These are phyloP conservation scores for Diorhabda sublineata DNA, from an alignment of 1,140 invertebrate species.

Conservation along the genomic window DNA sequence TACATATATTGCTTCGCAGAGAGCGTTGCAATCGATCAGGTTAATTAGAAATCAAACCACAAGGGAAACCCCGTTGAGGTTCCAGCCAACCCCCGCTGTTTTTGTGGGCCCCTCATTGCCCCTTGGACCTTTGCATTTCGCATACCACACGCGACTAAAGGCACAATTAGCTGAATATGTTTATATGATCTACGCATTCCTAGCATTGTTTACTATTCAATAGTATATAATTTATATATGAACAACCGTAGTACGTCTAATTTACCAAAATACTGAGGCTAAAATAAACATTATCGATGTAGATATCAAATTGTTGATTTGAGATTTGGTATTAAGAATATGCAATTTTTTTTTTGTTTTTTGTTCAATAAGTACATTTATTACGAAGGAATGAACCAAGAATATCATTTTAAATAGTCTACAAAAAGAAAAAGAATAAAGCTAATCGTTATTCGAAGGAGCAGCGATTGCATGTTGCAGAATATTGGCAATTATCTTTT, in stretches of 20 bases:
- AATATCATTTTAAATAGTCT: no score
- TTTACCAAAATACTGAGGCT: no score
- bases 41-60: slow-evolving; percentile 33
- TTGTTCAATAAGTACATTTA: no score
- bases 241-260: no score
- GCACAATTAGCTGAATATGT: slow-evolving; percentile 31
- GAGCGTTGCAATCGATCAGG: slow-evolving; percentile 32
- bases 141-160: slow-evolving; percentile 23
- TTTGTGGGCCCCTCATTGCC: slow-evolving; percentile 21
- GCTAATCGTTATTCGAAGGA: slow-evolving; percentile 7
- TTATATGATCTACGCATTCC: slow-evolving; percentile 25
- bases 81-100: slow-evolving; percentile 25
- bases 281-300: no score
- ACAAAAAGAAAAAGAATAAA: not conserved
- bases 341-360: no score
- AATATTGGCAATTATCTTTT: slow-evolving; percentile 19
- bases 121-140: slow-evolving; percentile 1
- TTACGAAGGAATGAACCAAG: no score
- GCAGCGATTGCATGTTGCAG: slow-evolving; percentile 10
- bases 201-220: slow-evolving; percentile 15
- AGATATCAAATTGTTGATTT: no score
- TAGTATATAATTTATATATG: not conserved
- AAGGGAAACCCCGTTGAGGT: slow-evolving; percentile 24
- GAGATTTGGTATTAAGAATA: no score
- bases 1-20: slow-evolving; percentile 25